These are phyloP conservation scores for Eremobia ochroleuca DNA, from an alignment of 2,888 invertebrate genomes.

Conservation along the genomic window DNA sequence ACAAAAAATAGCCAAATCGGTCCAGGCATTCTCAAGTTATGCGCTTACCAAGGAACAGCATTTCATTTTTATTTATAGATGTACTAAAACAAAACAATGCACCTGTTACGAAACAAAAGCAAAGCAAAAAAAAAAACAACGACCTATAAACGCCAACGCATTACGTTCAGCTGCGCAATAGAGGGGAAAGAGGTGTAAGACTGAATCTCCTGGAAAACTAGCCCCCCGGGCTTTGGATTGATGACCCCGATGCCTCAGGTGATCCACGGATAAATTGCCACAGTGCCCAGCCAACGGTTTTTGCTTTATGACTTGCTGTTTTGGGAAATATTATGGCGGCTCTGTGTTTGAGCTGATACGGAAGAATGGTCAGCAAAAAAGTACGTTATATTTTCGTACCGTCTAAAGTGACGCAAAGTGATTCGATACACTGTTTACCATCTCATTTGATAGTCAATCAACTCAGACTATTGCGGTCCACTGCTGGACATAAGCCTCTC, in stretches of 20 bases:
- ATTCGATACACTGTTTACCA: neutral
- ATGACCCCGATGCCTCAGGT: conserved; percentile 85
- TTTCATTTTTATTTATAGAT: neutral
- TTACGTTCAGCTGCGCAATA: conserved; percentile 77
- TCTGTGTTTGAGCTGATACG: conserved; percentile 24
- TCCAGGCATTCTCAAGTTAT: neutral
- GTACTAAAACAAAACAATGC: neutral
- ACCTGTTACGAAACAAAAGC: neutral
- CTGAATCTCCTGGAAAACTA: conserved; percentile 81
- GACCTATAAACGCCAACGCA: conserved; percentile 61
- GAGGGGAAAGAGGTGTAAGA: conserved; percentile 76
- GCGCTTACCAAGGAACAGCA: neutral
- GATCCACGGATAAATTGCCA: conserved; percentile 78
- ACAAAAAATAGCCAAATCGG: neutral
- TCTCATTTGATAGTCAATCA: neutral
- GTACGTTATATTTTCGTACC: neutral
- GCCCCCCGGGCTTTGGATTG: conserved; percentile 84
- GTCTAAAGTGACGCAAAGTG: neutral
- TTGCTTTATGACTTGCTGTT: conserved; percentile 72
- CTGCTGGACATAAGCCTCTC: too few relatives aligned
- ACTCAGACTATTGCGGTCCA: too few relatives aligned
- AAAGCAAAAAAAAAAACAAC: conserved; percentile 22
- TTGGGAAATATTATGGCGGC: conserved; percentile 64
- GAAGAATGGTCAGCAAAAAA: conserved; percentile 7
- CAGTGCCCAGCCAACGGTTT: conserved; percentile 66